Evolutionary conservation across 2,888 invertebrate species (phyloP).

Genomic region (Drosophila gaucha): DNA sequence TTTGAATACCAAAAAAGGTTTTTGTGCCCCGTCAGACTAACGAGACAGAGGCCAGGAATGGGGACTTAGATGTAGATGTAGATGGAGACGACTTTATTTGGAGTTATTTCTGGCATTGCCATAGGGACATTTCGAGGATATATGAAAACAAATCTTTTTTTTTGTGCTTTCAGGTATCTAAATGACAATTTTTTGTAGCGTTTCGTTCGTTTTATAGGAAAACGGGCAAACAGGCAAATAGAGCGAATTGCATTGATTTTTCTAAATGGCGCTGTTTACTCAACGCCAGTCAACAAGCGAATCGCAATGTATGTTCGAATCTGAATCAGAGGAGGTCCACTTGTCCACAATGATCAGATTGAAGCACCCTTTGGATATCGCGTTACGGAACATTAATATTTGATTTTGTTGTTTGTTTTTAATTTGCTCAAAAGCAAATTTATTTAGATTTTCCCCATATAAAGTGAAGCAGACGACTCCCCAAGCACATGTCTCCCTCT

Average conservation of each 20-base stretch:
- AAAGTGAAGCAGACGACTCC: slow-evolving; percentile 24
- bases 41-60: slow-evolving; percentile 26
- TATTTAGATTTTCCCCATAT: slow-evolving; percentile 56
- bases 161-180: slow-evolving; percentile 45
- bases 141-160: slow-evolving; percentile 41
- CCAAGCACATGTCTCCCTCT: slow-evolving; percentile 17
- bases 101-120: slow-evolving; percentile 46
- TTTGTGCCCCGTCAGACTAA: slow-evolving; percentile 60
- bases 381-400: slow-evolving; percentile 77
- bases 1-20: slow-evolving; percentile 74
- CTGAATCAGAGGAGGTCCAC: slow-evolving; percentile 21
- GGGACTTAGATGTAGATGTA: slow-evolving; percentile 26
- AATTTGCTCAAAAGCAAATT: slow-evolving; percentile 74
- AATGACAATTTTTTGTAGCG: slow-evolving; percentile 64
- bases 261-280: slow-evolving; percentile 60
- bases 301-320: slow-evolving; percentile 12
- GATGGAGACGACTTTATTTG: slow-evolving; percentile 59
- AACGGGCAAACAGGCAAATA: no score
- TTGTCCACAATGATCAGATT: slow-evolving; percentile 45
- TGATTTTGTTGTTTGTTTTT: slow-evolving; percentile 80
- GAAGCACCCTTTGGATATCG: slow-evolving; percentile 50
- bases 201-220: slow-evolving; percentile 38
- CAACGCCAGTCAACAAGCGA: slow-evolving; percentile 32
- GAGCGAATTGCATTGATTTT: slow-evolving; percentile 53
- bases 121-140: slow-evolving; percentile 24